Conservation (phyloP, 2,797 vertebrate genomes). For the Amblyopsis hoosieri region DNA sequence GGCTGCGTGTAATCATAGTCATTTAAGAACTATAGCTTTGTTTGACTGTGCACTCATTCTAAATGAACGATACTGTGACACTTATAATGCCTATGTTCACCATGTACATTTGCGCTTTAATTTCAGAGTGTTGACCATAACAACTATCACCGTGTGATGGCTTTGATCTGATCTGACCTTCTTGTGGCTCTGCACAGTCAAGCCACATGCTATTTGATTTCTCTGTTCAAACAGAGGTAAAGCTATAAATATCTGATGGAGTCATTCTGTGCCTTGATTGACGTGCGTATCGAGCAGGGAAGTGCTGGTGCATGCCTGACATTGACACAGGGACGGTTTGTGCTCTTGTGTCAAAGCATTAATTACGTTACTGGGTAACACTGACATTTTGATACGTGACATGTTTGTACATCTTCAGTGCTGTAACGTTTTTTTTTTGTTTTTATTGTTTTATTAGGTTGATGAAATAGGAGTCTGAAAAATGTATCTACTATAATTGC, state of each 20-base stretch:
- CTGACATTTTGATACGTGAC: conserved; percentile 34
- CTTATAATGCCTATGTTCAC: no score
- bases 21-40: no score
- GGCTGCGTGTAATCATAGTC: no score
- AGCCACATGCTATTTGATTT: neutral
- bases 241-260: neutral
- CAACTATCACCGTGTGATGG: neutral
- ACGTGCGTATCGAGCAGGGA: conserved; percentile 20
- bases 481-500: no score
- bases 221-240: neutral
- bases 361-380: conserved; percentile 36
- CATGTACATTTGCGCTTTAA: no score
- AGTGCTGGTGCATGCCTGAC: conserved; percentile 10
- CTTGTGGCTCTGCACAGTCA: neutral
- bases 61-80: no score
- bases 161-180: neutral
- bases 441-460: neutral
- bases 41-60: no score
- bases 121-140: no score
- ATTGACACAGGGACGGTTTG: conserved; percentile 25
- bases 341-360: conserved; percentile 21
- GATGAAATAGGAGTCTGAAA: no score
- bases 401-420: conserved; percentile 21
- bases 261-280: neutral
- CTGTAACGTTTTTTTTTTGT: neutral